Conservation (phyloP, 2,113 vertebrate genomes). For the Antigone vipio region DNA sequence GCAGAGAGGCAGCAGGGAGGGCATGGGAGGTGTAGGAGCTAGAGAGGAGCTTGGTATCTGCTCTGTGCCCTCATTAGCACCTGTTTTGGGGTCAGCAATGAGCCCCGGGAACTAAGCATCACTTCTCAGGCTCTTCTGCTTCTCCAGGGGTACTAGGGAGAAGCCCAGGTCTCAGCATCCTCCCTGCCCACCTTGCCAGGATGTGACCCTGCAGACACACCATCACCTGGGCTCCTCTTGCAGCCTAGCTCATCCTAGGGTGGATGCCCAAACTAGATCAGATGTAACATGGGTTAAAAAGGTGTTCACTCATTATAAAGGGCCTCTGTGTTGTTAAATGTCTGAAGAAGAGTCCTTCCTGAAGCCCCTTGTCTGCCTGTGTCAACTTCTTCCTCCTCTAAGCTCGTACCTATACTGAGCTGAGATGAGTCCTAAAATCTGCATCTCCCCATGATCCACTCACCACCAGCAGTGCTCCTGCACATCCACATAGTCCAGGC, state of each 20-base stretch:
- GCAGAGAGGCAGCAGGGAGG: background rate
- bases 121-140: background rate
- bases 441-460: background rate
- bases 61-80: background rate
- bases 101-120: background rate
- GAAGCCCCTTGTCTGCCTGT: background rate
- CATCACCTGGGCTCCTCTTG: background rate
- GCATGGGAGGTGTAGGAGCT: background rate
- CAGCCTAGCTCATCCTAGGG: background rate
- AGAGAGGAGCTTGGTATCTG: background rate
- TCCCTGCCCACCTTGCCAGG: background rate
- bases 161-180: background rate
- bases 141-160: background rate
- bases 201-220: background rate
- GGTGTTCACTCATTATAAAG: background rate
- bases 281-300: background rate
- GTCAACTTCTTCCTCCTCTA: background rate
- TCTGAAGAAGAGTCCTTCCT: background rate
- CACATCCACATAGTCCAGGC: rapidly evolving
- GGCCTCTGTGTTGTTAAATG: rapidly evolving
- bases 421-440: background rate
- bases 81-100: background rate
- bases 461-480: background rate
- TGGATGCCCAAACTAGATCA: background rate
- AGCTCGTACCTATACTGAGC: background rate